These are phyloP conservation scores for Glyphotaelius pellucidus DNA, from an alignment of 2,888 invertebrate genomes.

Conservation along the genomic window DNA sequence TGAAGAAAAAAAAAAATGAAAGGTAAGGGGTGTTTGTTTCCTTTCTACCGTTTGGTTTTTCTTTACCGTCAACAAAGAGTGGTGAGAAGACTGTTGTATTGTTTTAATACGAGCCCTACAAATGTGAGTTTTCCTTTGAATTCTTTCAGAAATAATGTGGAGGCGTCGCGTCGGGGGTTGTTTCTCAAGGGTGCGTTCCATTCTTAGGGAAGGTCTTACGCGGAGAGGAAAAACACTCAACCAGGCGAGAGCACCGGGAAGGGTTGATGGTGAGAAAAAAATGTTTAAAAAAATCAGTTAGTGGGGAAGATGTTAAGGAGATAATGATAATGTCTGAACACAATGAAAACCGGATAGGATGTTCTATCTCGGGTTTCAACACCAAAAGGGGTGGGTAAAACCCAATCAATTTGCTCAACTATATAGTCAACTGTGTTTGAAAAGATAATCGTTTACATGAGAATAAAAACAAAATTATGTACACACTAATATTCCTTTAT, in stretches of 20 bases:
- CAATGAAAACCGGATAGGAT: not conserved
- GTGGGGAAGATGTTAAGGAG: not conserved
- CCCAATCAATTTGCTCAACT: not conserved
- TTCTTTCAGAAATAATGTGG: not conserved
- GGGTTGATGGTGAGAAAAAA: too few species aligned
- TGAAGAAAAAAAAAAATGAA: too few species aligned
- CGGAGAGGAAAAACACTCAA: not conserved
- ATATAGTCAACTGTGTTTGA: not conserved
- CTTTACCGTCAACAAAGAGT: not conserved
- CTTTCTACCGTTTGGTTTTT: not conserved
- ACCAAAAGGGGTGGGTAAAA: not conserved
- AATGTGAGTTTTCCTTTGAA: not conserved
- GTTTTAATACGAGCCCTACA: not conserved
- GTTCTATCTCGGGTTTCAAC: not conserved
- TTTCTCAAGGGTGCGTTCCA: slow-evolving; percentile 6
- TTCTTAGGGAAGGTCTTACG: not conserved
- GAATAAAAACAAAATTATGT: too few species aligned
- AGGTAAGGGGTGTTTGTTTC: not conserved
- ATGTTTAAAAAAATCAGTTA: too few species aligned
- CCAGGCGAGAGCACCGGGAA: too few species aligned
- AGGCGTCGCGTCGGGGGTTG: not conserved
- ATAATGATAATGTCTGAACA: not conserved
- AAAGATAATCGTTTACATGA: not conserved
- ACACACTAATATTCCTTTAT: too few species aligned
- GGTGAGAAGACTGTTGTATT: not conserved